Conservation (phyloP, 2,797 vertebrate species). For the Lepilemur septentrionalis region DNA sequence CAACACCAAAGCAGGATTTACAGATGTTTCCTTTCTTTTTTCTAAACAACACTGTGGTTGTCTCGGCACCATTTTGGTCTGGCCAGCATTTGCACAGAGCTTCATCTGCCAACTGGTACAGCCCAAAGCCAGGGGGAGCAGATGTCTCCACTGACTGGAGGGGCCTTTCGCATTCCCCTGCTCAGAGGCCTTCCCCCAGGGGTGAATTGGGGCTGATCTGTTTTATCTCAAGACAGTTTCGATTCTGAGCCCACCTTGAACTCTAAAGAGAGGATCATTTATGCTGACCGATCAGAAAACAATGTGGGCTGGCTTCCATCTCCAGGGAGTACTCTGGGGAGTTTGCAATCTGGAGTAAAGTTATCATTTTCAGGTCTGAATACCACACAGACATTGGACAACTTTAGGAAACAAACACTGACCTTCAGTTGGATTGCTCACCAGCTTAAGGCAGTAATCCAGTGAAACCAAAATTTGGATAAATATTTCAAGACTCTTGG, state of each 20-base stretch:
- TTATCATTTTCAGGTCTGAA: slow-evolving; percentile 74
- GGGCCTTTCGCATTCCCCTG: slow-evolving; percentile 50
- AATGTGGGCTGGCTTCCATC: slow-evolving; percentile 74
- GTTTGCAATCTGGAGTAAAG: slow-evolving; percentile 73
- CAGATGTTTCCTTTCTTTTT: slow-evolving; percentile 74
- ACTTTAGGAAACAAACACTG: slow-evolving; percentile 62
- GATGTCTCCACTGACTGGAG: slow-evolving; percentile 54
- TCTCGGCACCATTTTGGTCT: slow-evolving; percentile 76
- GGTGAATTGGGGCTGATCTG: slow-evolving; percentile 76
- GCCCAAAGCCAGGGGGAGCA: slow-evolving; percentile 61
- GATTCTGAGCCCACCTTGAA: slow-evolving; percentile 81
- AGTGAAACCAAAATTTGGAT: slow-evolving; percentile 60
- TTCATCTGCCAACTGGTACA: slow-evolving; percentile 72
- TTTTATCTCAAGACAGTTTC: slow-evolving; percentile 79
- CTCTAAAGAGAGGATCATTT: slow-evolving; percentile 66
- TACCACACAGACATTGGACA: slow-evolving; percentile 66
- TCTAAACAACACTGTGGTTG: slow-evolving; percentile 63
- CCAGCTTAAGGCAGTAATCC: slow-evolving; percentile 64
- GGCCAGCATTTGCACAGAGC: slow-evolving; percentile 56
- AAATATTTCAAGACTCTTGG: slow-evolving; percentile 75
- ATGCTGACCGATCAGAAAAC: slow-evolving; percentile 78
- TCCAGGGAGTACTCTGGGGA: slow-evolving; percentile 61
- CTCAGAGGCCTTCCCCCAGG: slow-evolving; percentile 44
- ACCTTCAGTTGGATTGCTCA: slow-evolving; percentile 48
- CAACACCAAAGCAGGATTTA: slow-evolving; percentile 53